Base-by-base conservation (phyloP, 1,140 invertebrate species). In the Zaprionus gabonicus region DNA sequence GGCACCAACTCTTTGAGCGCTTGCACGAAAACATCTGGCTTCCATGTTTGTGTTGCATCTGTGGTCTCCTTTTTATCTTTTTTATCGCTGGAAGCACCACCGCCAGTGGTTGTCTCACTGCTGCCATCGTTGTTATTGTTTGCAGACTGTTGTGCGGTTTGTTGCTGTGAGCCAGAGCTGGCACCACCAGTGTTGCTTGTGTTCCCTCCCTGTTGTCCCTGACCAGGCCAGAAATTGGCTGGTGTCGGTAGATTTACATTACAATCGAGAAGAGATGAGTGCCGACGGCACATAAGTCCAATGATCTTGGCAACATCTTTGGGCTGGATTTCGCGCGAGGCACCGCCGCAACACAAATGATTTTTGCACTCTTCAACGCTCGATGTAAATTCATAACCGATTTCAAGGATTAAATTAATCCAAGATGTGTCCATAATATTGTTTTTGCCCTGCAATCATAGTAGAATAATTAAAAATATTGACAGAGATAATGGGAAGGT, bases 11-110 rank as follows among this genome's bases (percentile, higher is more conserved):
- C 98, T 93, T 98, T 98, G 9, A 99, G 92, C 41, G 97, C 95
- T 91, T 98, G 96, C 9, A 99, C 96, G 93, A 99, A 99, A 57
- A 98, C 95, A 90, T 99, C 98, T 12, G 98, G 95, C 93, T 98
- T 99, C 98, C 98, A 99, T 3, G 96, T 95, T n/a, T 94, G 66
- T 94, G 92, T 93, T 46, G 82, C 93, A 71, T 81, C 91, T 79
- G 70, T 92, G 87, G 76, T 82, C 91, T 92, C 94, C 73, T 94
- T 94, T 73, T 94, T 94, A 41, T 92, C 91, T 71, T 92, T 92
- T 55, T 93, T 87, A 69, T 95, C 94, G 70, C 93, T 93, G 63
- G 92, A 46, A 12, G 81, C 53, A 49, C 62, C 31, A 10, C 31
- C 31, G 9, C 31, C 31, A 34, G 31, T 79, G n/a, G 72, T 62